These are phyloP conservation scores for Leptoclinus maculatus DNA, from an alignment of 2,797 vertebrate genomes.

Conservation along the genomic window DNA sequence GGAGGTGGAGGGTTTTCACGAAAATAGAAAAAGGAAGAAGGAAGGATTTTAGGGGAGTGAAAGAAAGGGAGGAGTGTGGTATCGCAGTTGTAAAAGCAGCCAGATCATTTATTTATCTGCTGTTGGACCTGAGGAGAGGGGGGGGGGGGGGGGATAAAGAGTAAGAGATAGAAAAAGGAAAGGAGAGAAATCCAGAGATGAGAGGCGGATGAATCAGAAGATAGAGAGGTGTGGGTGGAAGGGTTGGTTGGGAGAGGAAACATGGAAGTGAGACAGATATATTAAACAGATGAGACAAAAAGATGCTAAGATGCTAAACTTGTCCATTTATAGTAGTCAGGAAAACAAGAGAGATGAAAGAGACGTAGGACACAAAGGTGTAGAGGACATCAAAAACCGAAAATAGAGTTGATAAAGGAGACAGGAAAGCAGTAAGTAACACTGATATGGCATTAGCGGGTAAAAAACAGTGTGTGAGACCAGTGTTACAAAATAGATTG, in stretches of 20 bases:
- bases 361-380: constrained; percentile 15
- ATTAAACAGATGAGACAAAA: constrained; percentile 8
- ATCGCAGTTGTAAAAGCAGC: constrained; percentile 67
- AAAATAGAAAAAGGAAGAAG: constrained; percentile 55
- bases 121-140: constrained; percentile 49
- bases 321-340: background rate
- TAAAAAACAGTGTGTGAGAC: constrained; percentile 10
- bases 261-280: background rate
- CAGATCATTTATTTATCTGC: constrained; percentile 76
- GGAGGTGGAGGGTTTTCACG: constrained; percentile 33
- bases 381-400: constrained; percentile 23
- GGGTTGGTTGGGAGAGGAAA: background rate
- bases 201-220: constrained; percentile 6
- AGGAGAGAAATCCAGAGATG: constrained; percentile 29
- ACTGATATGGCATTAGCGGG: constrained; percentile 38
- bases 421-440: constrained; percentile 23
- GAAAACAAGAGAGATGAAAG: constrained; percentile 2
- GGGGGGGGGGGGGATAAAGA: constrained; percentile 13
- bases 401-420: constrained; percentile 16
- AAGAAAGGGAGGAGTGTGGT: constrained; percentile 41
- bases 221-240: constrained; percentile 1
- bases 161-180: constrained; percentile 11
- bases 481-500: constrained; percentile 69
- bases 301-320: constrained; percentile 2
- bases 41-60: constrained; percentile 13